Evolutionary conservation across 2,113 vertebrate genomes (phyloP), one percentile per base, ranked within the genome.

Genomic region (Clinocottus analis): DNA sequence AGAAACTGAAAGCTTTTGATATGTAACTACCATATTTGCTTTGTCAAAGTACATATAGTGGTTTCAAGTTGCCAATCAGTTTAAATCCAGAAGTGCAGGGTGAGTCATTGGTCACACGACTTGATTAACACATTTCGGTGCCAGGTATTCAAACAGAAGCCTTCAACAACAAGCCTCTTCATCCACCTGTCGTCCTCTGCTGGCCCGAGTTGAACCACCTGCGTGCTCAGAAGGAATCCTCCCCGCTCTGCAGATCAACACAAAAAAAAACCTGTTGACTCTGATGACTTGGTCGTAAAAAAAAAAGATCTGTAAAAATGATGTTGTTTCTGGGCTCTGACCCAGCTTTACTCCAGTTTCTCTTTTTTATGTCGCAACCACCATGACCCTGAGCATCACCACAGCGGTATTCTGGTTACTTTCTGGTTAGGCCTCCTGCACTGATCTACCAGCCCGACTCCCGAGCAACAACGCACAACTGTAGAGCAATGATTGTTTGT

Each of bases 391-490:
- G 78, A 89, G 85, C 84, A 93, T 86, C 89, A 95, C 95, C 94
- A 94, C 95, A 94, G 93, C 1, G 95, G 94, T 95, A 95, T 95
- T 93, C 79, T 95, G 95, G 95, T 95, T 94, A 89, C 91, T 37
- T 73, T 94, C 87, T 95, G 94, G 95, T 94, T 95, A 93, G 78
- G 85, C 39, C 67, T 92, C 70, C 75, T 23, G 53, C 63, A 72
- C 51, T 16, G 31, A 82, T 76, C 51, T 63, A 35, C 29, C 80
- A 67, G 29, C 79, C n/a, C 23, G 23, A 16, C 68, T 65, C 3
- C 55, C 62, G 31, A 65, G 12, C 13, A 39, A 21, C 51, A 21
- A 13, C 33, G 14, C 63, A 53, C 59, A 45, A 19, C 43, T 19
- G 43, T 47, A 66, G 16, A 62, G 8, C 37, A 11, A 64, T 21